Base-by-base conservation (phyloP, 1,140 invertebrate genomes). In the Drosophila tani region DNA sequence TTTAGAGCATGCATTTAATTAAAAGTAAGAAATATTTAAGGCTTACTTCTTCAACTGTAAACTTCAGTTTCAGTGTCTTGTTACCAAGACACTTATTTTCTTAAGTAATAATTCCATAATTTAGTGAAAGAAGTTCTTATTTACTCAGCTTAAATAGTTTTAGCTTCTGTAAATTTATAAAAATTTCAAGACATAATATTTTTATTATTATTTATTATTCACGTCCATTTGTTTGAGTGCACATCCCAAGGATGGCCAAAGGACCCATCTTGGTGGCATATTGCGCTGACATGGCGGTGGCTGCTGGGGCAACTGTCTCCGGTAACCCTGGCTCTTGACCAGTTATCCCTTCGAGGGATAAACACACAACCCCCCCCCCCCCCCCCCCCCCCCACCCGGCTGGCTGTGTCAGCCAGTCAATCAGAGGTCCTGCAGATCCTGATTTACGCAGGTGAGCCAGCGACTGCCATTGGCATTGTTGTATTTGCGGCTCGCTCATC, bases 361-460 rank as follows among this genome's bases (percentile, higher is more conserved):
- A 41, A 43, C 50, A 40, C 17, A 14, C 3, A 17, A 6, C 24
- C 11, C 24, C 24, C 38, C 2, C 4, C 51, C 12, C 38, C 19
- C 41, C 24, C 11, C 24, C 24, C 38, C 2, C 5, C 51, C 12
- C 38, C n/a, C 41, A 24, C 21, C 21, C 21, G 21, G 21, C 21
- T 24, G 21, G 58, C 50, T 55, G 70, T 64, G 83, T 80, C 83
- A 82, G 70, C 32, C 83, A 86, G 83, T 86, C 83, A 86, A 86
- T 86, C 83, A 82, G 65, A 75, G 67, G 77, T 68, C 73, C 49
- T 65, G 75, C 82, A 85, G 80, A 81, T 88, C 77, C 84, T 87
- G 83, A 88, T 84, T 88, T 84, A 87, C 81, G 84, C 83, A 88
- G 85, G 84, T 88, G 82, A 56, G 53, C 14, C 53, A 24, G 14